Base-by-base conservation (phyloP, 1,140 invertebrate species). In the Drosophila ogumai region DNA sequence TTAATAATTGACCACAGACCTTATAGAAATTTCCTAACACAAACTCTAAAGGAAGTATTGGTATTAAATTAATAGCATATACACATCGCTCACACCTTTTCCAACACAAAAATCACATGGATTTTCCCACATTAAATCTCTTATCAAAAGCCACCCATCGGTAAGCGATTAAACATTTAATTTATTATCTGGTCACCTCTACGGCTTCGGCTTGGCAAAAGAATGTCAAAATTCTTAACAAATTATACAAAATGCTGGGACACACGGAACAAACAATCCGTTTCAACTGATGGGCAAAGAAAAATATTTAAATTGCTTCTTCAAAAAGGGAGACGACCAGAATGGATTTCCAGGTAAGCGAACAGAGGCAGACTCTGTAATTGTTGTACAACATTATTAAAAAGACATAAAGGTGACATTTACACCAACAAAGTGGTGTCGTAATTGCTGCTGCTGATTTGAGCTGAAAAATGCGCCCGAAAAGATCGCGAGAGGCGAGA, bases 301-400 rank as follows among this genome's bases (percentile, higher is more conserved):
- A 36, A 55, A 44, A 36, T 43, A 52, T 66, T 65, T 66, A 52
- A 68, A 54, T 55, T 46, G 25, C 32, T 25, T 38, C 25, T 34
- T 32, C 34, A 17, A 66, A 59, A 12, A 65, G 6, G 25, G 34
- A 19, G 13, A 34, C 19, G n/a, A 1, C 15, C 9, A 13, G 13
- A 22, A 38, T 55, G 52, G 13, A 25, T 15, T 36, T 22, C 12
- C 13, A 66, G 41, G 19, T 25, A 43, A 7, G 38, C 28, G 19
- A 40, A 28, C 32, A 17, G 7, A 34, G 19, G 22, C 47, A 28
- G 41, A 28, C 32, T 31, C 17, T 44, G 22, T 34, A 32, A 61
- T 61, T 54, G 59, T 75, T 69, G 71, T 75, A 79, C 85, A 81
- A 90, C 74, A 90, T 84, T 84, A 90, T 88, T 90, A 90, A 88